Evolutionary conservation across 1,140 invertebrate genomes (phyloP).

Genomic region (Penaeus vannamei): DNA sequence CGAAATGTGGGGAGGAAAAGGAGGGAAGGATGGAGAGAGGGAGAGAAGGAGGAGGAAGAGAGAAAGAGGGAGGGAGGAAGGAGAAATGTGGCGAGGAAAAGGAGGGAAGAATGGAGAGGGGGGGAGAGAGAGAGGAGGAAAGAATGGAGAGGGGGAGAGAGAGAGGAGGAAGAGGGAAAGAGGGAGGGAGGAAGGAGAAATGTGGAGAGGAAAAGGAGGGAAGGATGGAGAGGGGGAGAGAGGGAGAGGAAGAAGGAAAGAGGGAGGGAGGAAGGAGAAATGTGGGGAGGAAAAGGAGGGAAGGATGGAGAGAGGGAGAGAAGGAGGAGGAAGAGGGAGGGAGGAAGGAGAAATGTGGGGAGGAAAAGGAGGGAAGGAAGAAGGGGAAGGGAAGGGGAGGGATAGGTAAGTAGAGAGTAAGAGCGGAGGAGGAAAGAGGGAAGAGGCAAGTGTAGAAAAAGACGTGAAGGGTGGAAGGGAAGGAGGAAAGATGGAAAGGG

Average conservation of each 20-base stretch:
- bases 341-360: no score
- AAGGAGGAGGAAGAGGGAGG: no score
- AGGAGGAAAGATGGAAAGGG: not conserved
- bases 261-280: no score
- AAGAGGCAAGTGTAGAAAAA: no score
- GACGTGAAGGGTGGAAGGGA: not conserved
- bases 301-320: no score
- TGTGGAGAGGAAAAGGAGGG: not conserved
- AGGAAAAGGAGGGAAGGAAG: not conserved
- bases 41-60: not conserved
- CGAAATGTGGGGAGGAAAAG: not conserved
- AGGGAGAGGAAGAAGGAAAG: not conserved
- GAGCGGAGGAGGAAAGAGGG: not conserved
- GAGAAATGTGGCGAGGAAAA: not conserved
- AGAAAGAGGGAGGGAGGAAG: not conserved
- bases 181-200: not conserved
- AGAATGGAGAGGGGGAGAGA: not conserved
- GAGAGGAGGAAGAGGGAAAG: not conserved
- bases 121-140: not conserved
- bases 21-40: not conserved
- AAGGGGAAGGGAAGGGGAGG: not conserved
- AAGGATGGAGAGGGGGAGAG: not conserved
- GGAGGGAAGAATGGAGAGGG: not conserved
- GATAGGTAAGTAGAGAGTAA: not conserved
- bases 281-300: not conserved